Conservation (phyloP, 2,113 vertebrate species). For the Lophotis ruficrista region DNA sequence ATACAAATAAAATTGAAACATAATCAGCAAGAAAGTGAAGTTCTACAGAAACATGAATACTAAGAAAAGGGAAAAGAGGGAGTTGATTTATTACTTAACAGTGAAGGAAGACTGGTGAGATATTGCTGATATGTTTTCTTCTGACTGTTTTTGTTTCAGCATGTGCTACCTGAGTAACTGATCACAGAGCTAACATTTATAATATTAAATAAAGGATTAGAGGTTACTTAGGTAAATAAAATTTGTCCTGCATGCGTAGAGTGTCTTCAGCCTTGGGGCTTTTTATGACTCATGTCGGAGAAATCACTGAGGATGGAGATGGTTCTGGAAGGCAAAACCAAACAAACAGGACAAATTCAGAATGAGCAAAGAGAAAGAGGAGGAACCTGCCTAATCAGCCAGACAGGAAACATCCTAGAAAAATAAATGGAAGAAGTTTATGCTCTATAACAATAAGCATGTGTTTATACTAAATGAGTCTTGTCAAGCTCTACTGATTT, state of each 20-base stretch:
- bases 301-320: neutral
- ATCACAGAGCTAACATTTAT: neutral
- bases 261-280: neutral
- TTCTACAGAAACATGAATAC: neutral
- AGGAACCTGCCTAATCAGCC: neutral
- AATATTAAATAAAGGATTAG: neutral
- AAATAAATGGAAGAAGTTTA: neutral
- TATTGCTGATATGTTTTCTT: neutral
- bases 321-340: neutral
- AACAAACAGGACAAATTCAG: neutral
- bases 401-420: neutral
- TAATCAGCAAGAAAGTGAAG: neutral
- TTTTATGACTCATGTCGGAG: neutral
- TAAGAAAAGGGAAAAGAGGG: neutral
- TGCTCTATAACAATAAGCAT: neutral
- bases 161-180: neutral
- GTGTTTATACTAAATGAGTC: neutral
- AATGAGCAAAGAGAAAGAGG: neutral
- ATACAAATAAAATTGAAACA: neutral
- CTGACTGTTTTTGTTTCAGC: neutral
- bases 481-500: neutral
- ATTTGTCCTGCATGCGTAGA: neutral
- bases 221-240: neutral
- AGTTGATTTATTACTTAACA: neutral
- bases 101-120: neutral